Conservation (phyloP, 2,888 invertebrate species). For the Drosophila merina region DNA sequence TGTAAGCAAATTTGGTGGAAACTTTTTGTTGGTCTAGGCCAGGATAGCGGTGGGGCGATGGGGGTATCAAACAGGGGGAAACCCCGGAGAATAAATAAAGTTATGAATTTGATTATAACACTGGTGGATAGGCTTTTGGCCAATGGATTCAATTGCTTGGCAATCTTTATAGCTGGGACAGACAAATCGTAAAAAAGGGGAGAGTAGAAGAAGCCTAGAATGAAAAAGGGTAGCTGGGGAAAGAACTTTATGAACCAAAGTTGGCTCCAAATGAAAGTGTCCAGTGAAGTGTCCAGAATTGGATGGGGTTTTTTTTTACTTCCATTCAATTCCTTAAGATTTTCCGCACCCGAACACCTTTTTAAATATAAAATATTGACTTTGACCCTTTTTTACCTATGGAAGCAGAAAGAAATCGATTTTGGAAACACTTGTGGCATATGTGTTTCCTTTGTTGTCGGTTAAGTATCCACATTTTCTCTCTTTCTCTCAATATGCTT, state of each 20-base stretch:
- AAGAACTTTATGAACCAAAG: constrained; percentile 60
- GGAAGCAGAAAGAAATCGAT: constrained; percentile 6
- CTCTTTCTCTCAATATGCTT: neutral
- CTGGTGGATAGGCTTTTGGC: constrained; percentile 42
- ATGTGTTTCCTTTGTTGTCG: constrained; percentile 17
- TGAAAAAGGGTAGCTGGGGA: neutral
- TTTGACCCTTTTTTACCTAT: constrained; percentile 32
- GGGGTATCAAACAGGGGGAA: neutral
- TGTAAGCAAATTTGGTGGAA: constrained; percentile 72
- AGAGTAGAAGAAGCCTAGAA: constrained; percentile 2
- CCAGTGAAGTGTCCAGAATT: constrained; percentile 34
- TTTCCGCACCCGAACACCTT: constrained; percentile 1
- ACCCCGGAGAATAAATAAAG: constrained; percentile 62
- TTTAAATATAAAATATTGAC: constrained; percentile 21
- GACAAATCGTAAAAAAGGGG: constrained; percentile 56
- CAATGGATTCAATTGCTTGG: constrained; percentile 71
- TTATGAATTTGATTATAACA: constrained; percentile 75
- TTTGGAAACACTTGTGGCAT: constrained; percentile 20
- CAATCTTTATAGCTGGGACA: constrained; percentile 51
- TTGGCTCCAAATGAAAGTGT: constrained; percentile 65
- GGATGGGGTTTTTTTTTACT: constrained; percentile 1
- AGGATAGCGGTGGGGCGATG: neutral
- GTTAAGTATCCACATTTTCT: constrained; percentile 15
- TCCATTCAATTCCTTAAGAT: constrained; percentile 9
- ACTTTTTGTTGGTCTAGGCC: constrained; percentile 45